A percentile compares a stretch with the other conserved stretches of the same genome.
Conservation (phyloP, 2,888 invertebrate species). For the Coenonympha glycerion region DNA sequence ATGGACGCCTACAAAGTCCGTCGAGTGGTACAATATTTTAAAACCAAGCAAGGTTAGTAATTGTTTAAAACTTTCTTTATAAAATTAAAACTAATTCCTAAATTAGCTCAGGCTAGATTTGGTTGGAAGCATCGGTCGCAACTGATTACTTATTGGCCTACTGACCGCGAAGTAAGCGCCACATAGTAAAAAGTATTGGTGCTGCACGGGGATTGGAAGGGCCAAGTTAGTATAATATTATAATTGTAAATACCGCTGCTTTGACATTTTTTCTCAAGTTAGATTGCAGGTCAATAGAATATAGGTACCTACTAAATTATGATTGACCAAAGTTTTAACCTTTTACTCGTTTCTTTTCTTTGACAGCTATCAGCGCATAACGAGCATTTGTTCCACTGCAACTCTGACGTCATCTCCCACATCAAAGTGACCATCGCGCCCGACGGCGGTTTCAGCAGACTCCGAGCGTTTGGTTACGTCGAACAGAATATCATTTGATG, state of each 20-base stretch:
- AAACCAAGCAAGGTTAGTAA: slow-evolving; percentile 70
- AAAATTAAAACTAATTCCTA: too few species aligned
- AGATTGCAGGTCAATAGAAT: background rate
- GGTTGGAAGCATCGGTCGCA: too few species aligned
- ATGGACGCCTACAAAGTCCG: slow-evolving; percentile 40
- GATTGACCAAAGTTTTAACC: too few species aligned
- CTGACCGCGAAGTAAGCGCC: too few species aligned
- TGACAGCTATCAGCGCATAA: slow-evolving; percentile 71
- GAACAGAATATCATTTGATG: slow-evolving; percentile 35
- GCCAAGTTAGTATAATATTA: background rate
- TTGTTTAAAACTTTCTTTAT: too few species aligned
- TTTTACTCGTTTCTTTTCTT: background rate
- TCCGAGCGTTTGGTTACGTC: slow-evolving; percentile 61
- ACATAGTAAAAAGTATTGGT: too few species aligned
- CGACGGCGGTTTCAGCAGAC: slow-evolving; percentile 78
- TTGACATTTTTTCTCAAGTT: background rate
- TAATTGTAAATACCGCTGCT: background rate
- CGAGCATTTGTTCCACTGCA: slow-evolving; percentile 66
- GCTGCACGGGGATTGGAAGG: too few species aligned
- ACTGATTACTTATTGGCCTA: too few species aligned
- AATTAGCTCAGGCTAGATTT: too few species aligned
- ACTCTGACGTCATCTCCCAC: slow-evolving; percentile 62
- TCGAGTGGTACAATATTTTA: slow-evolving; percentile 66
- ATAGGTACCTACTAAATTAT: background rate
- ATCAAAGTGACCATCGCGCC: slow-evolving; percentile 77